A percentile compares a stretch with the other conserved stretches of the same genome.
These are phyloP conservation scores for Mustela nigripes DNA, from an alignment of 2,113 vertebrate species.

Conservation along the genomic window DNA sequence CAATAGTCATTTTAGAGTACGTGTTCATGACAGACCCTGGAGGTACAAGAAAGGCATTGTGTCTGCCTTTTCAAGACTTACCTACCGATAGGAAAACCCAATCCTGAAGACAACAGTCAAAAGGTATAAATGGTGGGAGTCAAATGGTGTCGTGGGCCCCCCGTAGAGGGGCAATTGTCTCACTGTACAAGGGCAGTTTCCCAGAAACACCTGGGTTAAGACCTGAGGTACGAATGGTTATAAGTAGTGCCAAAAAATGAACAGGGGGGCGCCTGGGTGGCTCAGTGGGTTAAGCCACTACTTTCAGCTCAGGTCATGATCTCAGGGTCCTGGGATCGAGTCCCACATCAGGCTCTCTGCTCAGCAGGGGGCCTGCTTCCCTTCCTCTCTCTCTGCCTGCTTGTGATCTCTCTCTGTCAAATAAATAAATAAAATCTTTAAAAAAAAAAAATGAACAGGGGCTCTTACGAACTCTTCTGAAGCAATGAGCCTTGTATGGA, in stretches of 20 bases:
- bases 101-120: not conserved
- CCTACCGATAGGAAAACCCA: not conserved
- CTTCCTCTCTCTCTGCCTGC: no score
- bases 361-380: no score
- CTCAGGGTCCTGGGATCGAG: no score
- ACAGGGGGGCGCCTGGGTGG: no score
- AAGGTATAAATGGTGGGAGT: not conserved
- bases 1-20: not conserved
- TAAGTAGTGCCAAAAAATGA: not conserved
- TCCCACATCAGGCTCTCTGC: no score
- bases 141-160: accelerated
- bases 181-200: not conserved
- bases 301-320: no score
- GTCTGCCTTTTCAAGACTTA: not conserved
- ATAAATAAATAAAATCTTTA: no score
- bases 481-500: not conserved
- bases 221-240: not conserved
- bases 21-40: not conserved
- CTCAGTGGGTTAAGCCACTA: no score
- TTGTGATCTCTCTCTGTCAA: no score
- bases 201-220: not conserved
- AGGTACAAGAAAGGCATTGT: not conserved
- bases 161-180: accelerated
- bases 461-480: not conserved
- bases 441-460: not conserved